phyloP scores from a whole-genome alignment of 2,888 invertebrate genomes.

The Cyrtodaria siliqua region DNA sequence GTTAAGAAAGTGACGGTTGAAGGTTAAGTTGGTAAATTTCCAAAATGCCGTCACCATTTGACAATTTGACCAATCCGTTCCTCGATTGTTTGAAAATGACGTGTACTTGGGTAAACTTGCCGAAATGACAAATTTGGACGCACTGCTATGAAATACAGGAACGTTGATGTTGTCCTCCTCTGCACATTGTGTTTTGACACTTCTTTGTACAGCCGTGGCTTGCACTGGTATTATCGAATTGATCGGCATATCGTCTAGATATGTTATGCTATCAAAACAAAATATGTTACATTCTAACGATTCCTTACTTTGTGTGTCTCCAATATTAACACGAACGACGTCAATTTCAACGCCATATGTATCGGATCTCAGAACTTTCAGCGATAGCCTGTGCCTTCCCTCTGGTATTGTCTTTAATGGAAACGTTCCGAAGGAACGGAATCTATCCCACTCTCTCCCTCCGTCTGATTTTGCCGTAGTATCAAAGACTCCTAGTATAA shows the following conservation, averaged over 20 bases:
- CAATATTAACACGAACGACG: conserved; percentile 46
- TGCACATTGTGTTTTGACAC: conserved; percentile 66
- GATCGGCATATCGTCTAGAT: conserved; percentile 29
- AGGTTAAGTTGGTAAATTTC: background rate
- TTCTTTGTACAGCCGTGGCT: conserved; percentile 55
- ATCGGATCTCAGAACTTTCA: conserved; percentile 57
- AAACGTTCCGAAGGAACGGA: conserved; percentile 22
- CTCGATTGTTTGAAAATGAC: conserved; percentile 65
- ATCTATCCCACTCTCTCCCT: conserved; percentile 59
- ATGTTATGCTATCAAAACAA: conserved; percentile 63
- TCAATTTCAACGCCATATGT: conserved; percentile 73
- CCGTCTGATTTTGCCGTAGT: conserved; percentile 18
- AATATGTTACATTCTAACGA: conserved; percentile 65
- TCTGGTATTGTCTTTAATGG: conserved; percentile 14
- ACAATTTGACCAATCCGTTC: conserved; percentile 41
- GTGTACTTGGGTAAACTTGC: conserved; percentile 70
- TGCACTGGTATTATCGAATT: background rate
- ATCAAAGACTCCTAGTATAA: conserved; percentile 31
- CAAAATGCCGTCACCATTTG: background rate
- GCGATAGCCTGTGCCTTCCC: conserved; percentile 58
- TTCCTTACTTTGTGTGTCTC: conserved; percentile 43
- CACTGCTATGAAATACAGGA: conserved; percentile 63
- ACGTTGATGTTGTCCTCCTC: conserved; percentile 77
- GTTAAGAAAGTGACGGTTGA: background rate
- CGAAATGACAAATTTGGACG: conserved; percentile 60